These are phyloP conservation scores for Limnephilus auricula DNA, from an alignment of 2,888 invertebrate species.

Conservation along the genomic window DNA sequence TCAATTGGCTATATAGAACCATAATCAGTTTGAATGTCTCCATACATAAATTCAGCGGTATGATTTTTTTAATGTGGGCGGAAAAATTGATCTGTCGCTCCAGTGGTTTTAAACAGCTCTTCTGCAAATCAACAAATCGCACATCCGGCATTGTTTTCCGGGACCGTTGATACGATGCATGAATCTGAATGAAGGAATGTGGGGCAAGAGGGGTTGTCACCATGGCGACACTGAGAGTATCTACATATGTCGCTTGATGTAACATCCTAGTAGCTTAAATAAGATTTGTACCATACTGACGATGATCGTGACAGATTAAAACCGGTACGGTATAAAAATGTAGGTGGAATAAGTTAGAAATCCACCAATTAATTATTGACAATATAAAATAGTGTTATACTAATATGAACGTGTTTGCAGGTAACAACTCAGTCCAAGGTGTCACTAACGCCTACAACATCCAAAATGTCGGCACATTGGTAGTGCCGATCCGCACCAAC, in stretches of 20 bases:
- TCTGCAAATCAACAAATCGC: too few species aligned
- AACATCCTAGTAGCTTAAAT: not conserved
- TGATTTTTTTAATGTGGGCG: too few species aligned
- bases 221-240: not conserved
- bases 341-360: not conserved
- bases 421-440: conserved; percentile 6
- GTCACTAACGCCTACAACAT: conserved; percentile 70
- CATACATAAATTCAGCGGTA: too few species aligned
- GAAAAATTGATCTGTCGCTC: too few species aligned
- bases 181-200: too few species aligned
- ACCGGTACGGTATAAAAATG: not conserved
- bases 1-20: too few species aligned
- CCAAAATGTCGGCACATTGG: conserved; percentile 70
- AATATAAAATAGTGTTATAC: not conserved
- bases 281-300: too few species aligned
- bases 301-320: too few species aligned
- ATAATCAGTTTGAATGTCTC: too few species aligned
- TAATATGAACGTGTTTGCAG: not conserved
- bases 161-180: too few species aligned
- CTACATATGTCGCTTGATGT: not conserved
- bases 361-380: not conserved
- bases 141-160: too few species aligned
- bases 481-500: conserved; percentile 70
- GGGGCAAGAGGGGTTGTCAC: not conserved
- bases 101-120: too few species aligned